A percentile compares a stretch with the other conserved stretches of the same genome.
Conservation (phyloP, 2,888 invertebrate genomes). For the Adelognathus sp. region DNA sequence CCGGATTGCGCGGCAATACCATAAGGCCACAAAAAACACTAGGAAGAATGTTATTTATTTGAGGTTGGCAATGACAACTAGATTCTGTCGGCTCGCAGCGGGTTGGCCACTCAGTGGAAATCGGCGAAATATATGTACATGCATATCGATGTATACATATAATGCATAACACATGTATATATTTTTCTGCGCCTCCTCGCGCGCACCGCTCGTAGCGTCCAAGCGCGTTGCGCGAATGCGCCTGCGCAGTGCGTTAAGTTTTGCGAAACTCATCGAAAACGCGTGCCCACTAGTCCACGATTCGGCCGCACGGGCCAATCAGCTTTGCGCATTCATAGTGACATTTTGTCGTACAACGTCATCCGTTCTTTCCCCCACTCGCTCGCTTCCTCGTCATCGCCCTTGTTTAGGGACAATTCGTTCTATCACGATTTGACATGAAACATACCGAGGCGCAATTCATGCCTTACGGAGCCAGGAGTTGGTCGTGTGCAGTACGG, state of each 20-base stretch:
- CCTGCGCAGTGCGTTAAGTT: not conserved
- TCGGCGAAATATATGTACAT: not conserved
- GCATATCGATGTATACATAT: slow-evolving; percentile 5
- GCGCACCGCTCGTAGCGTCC: not conserved
- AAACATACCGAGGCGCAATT: slow-evolving; percentile 56
- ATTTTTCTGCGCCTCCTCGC: slow-evolving; percentile 14
- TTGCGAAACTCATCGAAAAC: slow-evolving; percentile 5
- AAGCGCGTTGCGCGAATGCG: not conserved
- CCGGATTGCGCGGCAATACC: no score
- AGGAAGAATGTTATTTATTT: no score
- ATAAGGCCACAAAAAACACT: no score
- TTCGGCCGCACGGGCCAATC: not conserved
- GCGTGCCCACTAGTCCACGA: no score
- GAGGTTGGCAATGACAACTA: no score
- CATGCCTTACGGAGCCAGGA: slow-evolving; percentile 65
- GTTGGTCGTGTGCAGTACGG: slow-evolving; percentile 66
- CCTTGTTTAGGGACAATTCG: slow-evolving; percentile 41
- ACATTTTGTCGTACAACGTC: not conserved
- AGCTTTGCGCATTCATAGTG: not conserved
- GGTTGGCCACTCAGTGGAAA: slow-evolving; percentile 6
- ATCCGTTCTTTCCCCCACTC: not conserved
- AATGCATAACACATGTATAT: no score
- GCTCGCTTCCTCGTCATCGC: not conserved
- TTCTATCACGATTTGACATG: slow-evolving; percentile 53
- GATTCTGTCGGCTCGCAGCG: not conserved